Evolutionary conservation across 2,113 vertebrate species (phyloP).

Genomic region (Eclectus roratus): DNA sequence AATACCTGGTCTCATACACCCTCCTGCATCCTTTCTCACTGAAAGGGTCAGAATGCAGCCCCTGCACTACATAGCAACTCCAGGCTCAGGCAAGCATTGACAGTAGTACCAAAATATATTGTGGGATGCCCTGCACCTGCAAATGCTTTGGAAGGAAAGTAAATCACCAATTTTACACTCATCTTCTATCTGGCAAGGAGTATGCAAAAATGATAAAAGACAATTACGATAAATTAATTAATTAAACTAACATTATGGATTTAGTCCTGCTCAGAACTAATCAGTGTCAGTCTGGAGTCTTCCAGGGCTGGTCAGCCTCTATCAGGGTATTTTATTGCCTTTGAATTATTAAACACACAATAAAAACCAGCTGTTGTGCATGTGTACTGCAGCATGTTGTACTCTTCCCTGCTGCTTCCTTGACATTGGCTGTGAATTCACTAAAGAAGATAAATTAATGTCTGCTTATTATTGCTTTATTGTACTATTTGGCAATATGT

Average conservation of each 20-base stretch:
- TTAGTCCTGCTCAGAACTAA: neutral
- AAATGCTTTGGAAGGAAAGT: neutral
- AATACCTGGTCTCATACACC: rapidly evolving
- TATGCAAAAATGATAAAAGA: neutral
- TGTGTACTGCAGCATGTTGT: neutral
- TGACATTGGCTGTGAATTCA: neutral
- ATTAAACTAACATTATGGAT: neutral
- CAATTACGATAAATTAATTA: neutral
- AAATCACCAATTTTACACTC: neutral
- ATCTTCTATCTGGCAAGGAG: neutral
- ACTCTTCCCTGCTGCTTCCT: neutral
- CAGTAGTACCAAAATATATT: neutral
- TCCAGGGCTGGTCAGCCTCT: neutral
- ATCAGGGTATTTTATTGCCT: neutral
- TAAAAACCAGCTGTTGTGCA: neutral
- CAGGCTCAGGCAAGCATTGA: neutral
- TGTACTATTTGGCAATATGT: neutral
- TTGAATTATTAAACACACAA: neutral
- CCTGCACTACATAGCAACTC: rapidly evolving
- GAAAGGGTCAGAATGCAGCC: neutral
- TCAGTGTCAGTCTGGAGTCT: neutral
- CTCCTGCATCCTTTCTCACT: neutral
- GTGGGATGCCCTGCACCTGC: neutral
- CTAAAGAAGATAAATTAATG: neutral
- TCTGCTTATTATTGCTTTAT: neutral